Evolutionary conservation across 2,888 invertebrate species (phyloP), one percentile per base, ranked within the genome.

Genomic region (Petrolisthes cinctipes): DNA sequence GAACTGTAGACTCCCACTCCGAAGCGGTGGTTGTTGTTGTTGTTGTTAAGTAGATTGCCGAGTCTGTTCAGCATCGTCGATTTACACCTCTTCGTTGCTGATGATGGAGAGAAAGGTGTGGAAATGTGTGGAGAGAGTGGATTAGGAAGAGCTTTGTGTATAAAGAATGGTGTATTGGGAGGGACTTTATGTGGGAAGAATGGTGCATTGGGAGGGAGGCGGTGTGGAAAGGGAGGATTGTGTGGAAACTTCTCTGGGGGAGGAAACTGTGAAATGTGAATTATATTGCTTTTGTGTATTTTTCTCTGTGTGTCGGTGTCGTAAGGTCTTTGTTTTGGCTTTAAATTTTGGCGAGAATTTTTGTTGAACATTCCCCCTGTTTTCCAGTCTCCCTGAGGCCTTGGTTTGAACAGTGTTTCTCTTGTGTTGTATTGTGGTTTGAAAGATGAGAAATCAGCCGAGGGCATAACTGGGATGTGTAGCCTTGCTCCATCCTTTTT

Each of bases 391-490:
- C 37, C 37, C 37, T 71, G 71, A n/a, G 14, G 20, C 20, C n/a
- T 17, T n/a, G n/a, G 71, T n/a, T 20, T 71, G 71, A 7, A 20
- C 6, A 7, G 2, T 71, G 71, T 7, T 71, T 20, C 20, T 71
- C 71, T 17, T 7, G 71, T 71, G 37, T 37, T 37, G 20, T n/a
- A n/a, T 71, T n/a, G 71, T n/a, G 71, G 71, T 20, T 71, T 71
- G 71, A 71, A 71, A n/a, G 71, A 71, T 17, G 71, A 71, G 71
- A 71, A 71, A 20, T 71, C 71, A n/a, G 71, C 71, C 5, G 71
- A 71, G 71, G 71, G 71, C 20, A 71, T 71, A 71, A 71, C 71
- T n/a, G 71, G 71, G 20, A 71, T 71, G 71, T 71, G 71, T n/a
- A 71, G 20, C 20, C 71, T 14, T n/a, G 71, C 71, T n/a, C 71